phyloP scores from a whole-genome alignment of 2,113 vertebrate genomes.

The Eretmochelys imbricata region DNA sequence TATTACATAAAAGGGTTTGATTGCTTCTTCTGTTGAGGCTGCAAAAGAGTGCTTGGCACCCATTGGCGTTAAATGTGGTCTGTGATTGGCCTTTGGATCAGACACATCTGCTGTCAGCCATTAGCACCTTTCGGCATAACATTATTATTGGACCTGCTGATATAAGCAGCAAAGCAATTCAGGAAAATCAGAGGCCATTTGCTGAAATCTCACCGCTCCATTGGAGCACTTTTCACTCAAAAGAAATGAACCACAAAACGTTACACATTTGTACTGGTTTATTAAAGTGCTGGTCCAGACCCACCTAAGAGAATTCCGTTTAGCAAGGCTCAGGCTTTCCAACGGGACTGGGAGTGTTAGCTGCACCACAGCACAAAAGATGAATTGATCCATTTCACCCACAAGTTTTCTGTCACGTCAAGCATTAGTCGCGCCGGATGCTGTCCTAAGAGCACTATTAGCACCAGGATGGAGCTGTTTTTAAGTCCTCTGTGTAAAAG shows the following conservation, averaged over 20 bases:
- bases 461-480: slow-evolving; percentile 55
- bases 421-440: slow-evolving; percentile 12
- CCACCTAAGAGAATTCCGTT: neutral
- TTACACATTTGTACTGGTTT: neutral
- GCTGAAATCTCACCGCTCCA: neutral
- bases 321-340: neutral
- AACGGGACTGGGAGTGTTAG: fast-evolving
- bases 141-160: neutral
- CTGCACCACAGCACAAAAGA: neutral
- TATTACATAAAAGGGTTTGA: neutral
- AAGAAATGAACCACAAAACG: neutral
- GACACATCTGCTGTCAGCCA: neutral
- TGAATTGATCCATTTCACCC: slow-evolving; percentile 20
- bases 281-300: neutral
- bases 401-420: slow-evolving; percentile 5
- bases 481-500: slow-evolving; percentile 51
- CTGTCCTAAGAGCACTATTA: neutral
- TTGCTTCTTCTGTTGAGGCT: neutral
- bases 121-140: neutral
- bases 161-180: neutral
- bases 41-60: neutral
- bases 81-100: neutral
- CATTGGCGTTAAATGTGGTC: neutral
- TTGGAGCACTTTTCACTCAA: neutral
- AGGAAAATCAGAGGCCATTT: neutral